phyloP scores from a whole-genome alignment of 1,140 invertebrate species.

The Philopotamus ludificatus region DNA sequence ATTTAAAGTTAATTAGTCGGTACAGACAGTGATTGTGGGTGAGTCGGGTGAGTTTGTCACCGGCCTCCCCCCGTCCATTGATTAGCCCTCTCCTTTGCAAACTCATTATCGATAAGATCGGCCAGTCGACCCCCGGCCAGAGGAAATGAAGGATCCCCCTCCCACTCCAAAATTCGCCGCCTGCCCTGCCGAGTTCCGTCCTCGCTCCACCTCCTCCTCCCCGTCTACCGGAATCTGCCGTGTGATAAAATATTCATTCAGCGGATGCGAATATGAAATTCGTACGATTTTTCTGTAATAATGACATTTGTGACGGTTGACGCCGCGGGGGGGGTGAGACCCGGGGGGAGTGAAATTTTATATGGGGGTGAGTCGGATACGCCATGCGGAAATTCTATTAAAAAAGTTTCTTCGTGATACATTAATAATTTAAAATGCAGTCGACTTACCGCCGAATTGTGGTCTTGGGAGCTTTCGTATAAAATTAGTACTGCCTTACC shows the following conservation, averaged over 20 bases:
- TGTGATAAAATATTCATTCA: no score
- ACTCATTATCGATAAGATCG: conserved; percentile 25
- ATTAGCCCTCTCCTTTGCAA: conserved; percentile 19
- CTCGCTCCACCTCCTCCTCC: background rate
- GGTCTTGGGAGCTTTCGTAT: background rate
- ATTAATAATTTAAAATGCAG: background rate
- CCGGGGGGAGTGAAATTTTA: background rate
- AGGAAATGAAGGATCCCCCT: conserved; percentile 21
- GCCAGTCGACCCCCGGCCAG: conserved; percentile 1
- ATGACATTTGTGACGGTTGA: no score
- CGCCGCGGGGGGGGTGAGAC: background rate
- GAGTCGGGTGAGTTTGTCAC: conserved; percentile 5
- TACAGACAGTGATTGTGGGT: background rate
- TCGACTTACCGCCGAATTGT: background rate
- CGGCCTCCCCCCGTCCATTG: conserved; percentile 9
- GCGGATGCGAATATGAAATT: no score
- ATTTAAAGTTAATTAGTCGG: background rate
- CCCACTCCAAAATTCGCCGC: background rate
- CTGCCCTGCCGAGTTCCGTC: background rate
- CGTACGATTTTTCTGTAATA: no score
- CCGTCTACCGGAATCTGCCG: background rate
- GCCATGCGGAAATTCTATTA: background rate
- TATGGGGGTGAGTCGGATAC: no score
- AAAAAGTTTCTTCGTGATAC: background rate
- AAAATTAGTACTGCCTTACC: no score